Percentiles rank a stretch among this genome's conserved stretches.
Evolutionary conservation across 2,888 invertebrate species (phyloP).

Genomic region (Limenitis camilla): DNA sequence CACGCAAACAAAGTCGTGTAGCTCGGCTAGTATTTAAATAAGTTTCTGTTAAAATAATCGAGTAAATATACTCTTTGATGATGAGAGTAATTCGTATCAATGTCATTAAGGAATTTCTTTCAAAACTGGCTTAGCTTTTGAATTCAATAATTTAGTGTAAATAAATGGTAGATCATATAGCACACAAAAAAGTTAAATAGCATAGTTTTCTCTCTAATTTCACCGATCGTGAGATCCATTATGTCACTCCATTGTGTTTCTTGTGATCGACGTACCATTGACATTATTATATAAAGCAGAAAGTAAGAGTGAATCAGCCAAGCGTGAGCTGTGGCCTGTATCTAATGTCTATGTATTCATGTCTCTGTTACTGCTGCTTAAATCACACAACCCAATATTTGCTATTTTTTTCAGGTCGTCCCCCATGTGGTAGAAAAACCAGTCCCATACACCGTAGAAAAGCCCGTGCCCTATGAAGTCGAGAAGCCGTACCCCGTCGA

Average conservation of each 20-base stretch:
- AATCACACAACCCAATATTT: background rate
- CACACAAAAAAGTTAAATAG: too few relatives aligned
- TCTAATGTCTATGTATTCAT: too few relatives aligned
- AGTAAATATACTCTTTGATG: too few relatives aligned
- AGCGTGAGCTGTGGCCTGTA: slow-evolving; percentile 32
- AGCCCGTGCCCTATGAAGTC: slow-evolving; percentile 80
- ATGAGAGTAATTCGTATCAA: too few relatives aligned
- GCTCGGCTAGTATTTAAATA: too few relatives aligned
- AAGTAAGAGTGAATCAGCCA: slow-evolving; percentile 57
- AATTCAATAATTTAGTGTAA: too few relatives aligned
- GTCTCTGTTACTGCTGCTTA: too few relatives aligned
- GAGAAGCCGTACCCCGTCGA: slow-evolving; percentile 85
- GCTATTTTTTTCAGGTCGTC: slow-evolving; percentile 63
- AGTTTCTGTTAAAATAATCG: too few relatives aligned
- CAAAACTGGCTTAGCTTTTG: too few relatives aligned
- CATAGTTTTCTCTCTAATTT: background rate
- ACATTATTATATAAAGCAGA: slow-evolving; percentile 49
- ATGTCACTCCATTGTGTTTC: slow-evolving; percentile 34
- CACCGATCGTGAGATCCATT: slow-evolving; percentile 25
- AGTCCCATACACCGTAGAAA: slow-evolving; percentile 83
- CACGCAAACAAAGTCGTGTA: too few relatives aligned
- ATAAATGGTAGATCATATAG: too few relatives aligned
- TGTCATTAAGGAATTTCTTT: too few relatives aligned
- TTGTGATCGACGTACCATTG: slow-evolving; percentile 17
- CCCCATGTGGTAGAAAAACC: slow-evolving; percentile 82